Evolutionary conservation across 2,888 invertebrate genomes (phyloP), one percentile per base, ranked within the genome.

Genomic region (Apotomis turbidana): DNA sequence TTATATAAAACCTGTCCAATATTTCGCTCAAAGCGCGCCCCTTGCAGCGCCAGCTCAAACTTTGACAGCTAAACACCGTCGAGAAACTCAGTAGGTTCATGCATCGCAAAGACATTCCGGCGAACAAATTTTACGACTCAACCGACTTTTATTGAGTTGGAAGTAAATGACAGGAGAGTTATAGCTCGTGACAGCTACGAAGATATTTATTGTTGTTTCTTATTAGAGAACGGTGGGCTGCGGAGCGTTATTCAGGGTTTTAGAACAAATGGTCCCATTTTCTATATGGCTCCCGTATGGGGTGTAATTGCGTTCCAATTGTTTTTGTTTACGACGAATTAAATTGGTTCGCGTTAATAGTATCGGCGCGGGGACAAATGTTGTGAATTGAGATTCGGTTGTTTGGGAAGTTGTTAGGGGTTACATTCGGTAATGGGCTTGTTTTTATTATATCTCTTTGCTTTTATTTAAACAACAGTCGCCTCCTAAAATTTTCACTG

Each of bases 51-150:
- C 58, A 41, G 57, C 76, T 75, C 69, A 75, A 79, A 78, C 79
- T 84, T 81, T 81, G 79, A 80, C 82, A 80, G 78, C 79, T 78
- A 79, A 82, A 80, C 79, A 78, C 76, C 74, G 75, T 74, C 75
- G 79, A 76, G 76, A 79, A 78, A 78, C 78, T 80, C 77, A 74
- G 70, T 73, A 77, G 79, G 74, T 76, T 71, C 77, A 74, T 76
- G 79, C 77, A 71, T 73, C 63, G 66, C 76, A 70, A 74, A 78
- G 77, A 76, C 78, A 80, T 80, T 79, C 79, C 76, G 44, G 60
- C 71, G 74, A 72, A 77, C 77, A 80, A 72, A 78, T 79, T 80
- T 76, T 76, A 76, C 74, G 70, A 75, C 73, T 76, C 63, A 38
- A 68, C 73, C 76, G 75, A 78, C 76, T 80, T 82, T 80, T 80